Conservation (phyloP, 2,113 vertebrate genomes). For the Tupaia tana region DNA sequence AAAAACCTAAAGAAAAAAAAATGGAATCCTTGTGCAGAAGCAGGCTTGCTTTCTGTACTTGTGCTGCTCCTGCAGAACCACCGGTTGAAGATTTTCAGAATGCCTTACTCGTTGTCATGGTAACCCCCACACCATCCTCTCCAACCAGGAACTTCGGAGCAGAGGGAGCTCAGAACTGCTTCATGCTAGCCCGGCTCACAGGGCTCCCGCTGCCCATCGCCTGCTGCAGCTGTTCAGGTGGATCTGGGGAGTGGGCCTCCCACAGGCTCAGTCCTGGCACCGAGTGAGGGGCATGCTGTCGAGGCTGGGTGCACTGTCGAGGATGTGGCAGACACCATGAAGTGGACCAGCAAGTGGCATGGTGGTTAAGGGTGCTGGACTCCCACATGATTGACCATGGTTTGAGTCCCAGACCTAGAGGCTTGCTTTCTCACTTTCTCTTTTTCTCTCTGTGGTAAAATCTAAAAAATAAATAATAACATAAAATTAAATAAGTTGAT, state of each 20-base stretch:
- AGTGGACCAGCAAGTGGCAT: too few relatives aligned
- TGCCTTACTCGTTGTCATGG: constrained; percentile 58
- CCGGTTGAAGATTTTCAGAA: constrained; percentile 27
- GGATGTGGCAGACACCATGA: background rate
- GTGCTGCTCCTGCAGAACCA: background rate
- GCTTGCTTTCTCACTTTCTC: too few relatives aligned
- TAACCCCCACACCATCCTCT: background rate
- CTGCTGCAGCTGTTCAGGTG: background rate
- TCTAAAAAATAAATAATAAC: too few relatives aligned
- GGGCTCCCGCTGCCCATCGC: fast-evolving
- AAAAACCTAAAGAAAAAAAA: background rate
- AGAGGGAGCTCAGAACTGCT: background rate
- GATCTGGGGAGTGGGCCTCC: background rate
- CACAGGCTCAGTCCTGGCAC: background rate
- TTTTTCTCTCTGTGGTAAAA: too few relatives aligned
- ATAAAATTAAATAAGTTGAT: too few relatives aligned
- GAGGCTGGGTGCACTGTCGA: background rate
- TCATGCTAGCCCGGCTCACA: background rate
- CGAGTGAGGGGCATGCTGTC: background rate
- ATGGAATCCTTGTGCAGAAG: background rate
- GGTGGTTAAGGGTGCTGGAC: too few relatives aligned
- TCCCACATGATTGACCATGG: too few relatives aligned
- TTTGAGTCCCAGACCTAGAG: too few relatives aligned
- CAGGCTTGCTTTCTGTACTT: background rate
- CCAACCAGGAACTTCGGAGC: constrained; percentile 1